phyloP scores from a whole-genome alignment of 2,888 invertebrate species.

The Frankliniella intonsa region DNA sequence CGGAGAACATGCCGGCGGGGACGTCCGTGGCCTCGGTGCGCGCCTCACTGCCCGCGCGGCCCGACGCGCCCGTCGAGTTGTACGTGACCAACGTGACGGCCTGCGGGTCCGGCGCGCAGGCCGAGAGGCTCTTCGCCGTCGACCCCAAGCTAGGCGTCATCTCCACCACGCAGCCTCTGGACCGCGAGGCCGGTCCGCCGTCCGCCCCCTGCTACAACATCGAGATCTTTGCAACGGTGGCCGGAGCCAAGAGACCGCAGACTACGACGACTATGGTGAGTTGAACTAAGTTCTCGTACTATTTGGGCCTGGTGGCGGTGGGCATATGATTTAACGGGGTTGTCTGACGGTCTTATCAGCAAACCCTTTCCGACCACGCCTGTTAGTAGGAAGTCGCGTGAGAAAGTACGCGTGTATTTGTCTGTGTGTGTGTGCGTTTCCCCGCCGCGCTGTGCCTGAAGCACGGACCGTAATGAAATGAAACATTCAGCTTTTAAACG shows the following conservation, averaged over 20 bases:
- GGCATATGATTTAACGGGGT: constrained; percentile 28
- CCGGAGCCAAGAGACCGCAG: constrained; percentile 61
- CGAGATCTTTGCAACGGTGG: constrained; percentile 77
- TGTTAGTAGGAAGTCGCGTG: neutral
- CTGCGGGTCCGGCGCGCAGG: constrained; percentile 63
- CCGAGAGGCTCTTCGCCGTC: constrained; percentile 85
- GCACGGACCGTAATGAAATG: constrained; percentile 11
- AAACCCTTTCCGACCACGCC: neutral
- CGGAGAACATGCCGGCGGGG: constrained; percentile 84
- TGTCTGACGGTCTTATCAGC: constrained; percentile 26
- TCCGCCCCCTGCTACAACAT: constrained; percentile 66
- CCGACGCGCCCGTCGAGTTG: constrained; percentile 71
- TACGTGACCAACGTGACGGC: constrained; percentile 61
- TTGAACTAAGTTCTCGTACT: neutral
- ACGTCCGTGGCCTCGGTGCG: constrained; percentile 77
- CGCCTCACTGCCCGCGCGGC: constrained; percentile 56
- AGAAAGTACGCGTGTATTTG: neutral
- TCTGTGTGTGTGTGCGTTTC: neutral
- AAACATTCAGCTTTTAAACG: constrained; percentile 23
- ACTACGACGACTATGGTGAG: constrained; percentile 82
- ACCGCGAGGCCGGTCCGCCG: constrained; percentile 71
- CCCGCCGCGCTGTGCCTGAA: neutral
- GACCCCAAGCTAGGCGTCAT: constrained; percentile 83
- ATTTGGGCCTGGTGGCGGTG: neutral
- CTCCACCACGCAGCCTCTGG: constrained; percentile 76